phyloP scores from a whole-genome alignment of 92 coral and sea anemone species.

The Porites lobata region DNA sequence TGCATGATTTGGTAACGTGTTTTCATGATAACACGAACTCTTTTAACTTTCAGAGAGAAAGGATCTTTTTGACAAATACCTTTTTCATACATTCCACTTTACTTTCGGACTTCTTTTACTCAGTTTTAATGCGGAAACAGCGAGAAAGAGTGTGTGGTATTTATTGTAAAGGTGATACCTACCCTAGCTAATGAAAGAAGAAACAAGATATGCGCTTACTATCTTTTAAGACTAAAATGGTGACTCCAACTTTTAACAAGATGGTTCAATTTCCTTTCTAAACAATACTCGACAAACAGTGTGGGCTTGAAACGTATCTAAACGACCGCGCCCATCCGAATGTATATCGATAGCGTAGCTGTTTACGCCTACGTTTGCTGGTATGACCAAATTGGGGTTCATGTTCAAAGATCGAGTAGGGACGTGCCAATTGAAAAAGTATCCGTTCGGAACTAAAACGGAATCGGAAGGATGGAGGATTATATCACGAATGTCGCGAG shows the following conservation, averaged over 20 bases:
- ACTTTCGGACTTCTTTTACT: not conserved
- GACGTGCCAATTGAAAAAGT: constrained; percentile 8
- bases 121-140: not conserved
- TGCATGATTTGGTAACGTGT: no score
- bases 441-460: not conserved
- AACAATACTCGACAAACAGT: not conserved
- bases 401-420: not conserved
- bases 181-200: not conserved
- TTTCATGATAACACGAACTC: no score
- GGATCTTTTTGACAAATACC: not conserved
- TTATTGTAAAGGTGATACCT: not conserved
- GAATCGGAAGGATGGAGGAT: not conserved
- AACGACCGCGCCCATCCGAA: constrained; percentile 30
- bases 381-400: constrained; percentile 10
- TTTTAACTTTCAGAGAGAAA: no score
- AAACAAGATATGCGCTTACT: no score
- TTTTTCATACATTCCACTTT: no score
- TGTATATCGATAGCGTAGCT: not conserved
- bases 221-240: no score
- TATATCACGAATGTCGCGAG: not conserved
- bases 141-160: not conserved
- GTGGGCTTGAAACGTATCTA: not conserved
- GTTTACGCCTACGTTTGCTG: not conserved
- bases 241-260: not conserved
- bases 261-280: constrained; percentile 8